Evolutionary conservation across 2,888 invertebrate species (phyloP), one percentile per base, ranked within the genome.

Genomic region (Lucinisca nassula): DNA sequence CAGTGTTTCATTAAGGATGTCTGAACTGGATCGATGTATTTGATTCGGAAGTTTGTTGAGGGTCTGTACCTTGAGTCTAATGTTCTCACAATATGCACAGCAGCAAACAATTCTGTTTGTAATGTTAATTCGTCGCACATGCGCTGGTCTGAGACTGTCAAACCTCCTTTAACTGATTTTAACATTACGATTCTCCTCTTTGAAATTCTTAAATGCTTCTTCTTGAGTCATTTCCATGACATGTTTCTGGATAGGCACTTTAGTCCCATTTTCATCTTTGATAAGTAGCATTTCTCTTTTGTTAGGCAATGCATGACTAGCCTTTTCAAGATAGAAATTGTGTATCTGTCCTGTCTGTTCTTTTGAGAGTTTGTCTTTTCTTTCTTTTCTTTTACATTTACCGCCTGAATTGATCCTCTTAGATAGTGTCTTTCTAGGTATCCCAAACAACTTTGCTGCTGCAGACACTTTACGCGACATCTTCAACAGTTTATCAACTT

Each of bases 11-110:
- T 76, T 61, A 27, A 51, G 4, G n/a, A 82, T 24, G n/a, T 37
- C 30, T 24, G 17, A 38, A 10, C 49, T 45, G 21, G 75, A 76
- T 35, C n/a, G n/a, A n/a, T n/a, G n/a, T n/a, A n/a, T n/a, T n/a
- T n/a, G n/a, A n/a, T n/a, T n/a, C n/a, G n/a, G n/a, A n/a, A n/a
- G n/a, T n/a, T n/a, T n/a, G n/a, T n/a, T n/a, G n/a, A n/a, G n/a
- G n/a, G n/a, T n/a, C 35, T 32, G 6, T 17, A 75, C 14, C 61
- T 75, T 81, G 10, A 74, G 40, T 30, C 75, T 6, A 2, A 75
- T 35, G 30, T 81, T 81, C 61, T 74, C 81, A n/a, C 74, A 81
- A 32, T 75, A 81, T 30, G 81, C 75, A 30, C 76, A 82, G 27
- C 79, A 82, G 21, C 82, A 77, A 0, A 77, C 82, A 37, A 82